Conservation (phyloP, 2,888 invertebrate species). For the Cosmia trapezina region DNA sequence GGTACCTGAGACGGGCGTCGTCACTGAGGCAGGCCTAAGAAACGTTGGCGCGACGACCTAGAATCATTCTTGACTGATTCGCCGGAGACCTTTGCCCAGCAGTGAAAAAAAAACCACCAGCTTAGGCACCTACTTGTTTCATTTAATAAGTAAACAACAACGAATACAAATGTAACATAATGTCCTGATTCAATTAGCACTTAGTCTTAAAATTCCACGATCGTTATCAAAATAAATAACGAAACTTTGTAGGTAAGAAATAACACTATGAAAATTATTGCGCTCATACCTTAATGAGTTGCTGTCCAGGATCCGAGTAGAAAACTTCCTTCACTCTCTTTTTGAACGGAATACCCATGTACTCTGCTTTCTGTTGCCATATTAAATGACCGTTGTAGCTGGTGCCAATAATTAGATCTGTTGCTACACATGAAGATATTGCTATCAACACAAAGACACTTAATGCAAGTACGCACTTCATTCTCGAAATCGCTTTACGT, state of each 20-base stretch:
- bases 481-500: conserved; percentile 49
- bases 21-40: no score
- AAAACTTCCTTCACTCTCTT: conserved; percentile 83
- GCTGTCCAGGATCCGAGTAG: conserved; percentile 76
- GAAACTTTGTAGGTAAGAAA: background rate
- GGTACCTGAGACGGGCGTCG: no score
- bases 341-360: conserved; percentile 78
- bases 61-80: no score
- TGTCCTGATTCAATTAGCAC: background rate
- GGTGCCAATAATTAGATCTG: conserved; percentile 78
- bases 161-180: background rate
- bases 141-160: background rate
- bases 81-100: no score
- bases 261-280: background rate
- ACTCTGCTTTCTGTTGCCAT: conserved; percentile 80
- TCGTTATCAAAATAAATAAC: conserved; percentile 3
- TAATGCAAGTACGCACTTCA: conserved; percentile 74
- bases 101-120: no score
- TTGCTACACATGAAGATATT: conserved; percentile 71
- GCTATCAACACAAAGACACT: conserved; percentile 68
- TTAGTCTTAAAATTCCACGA: background rate
- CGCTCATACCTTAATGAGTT: conserved; percentile 63
- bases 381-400: conserved; percentile 73
- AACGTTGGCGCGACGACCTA: no score
- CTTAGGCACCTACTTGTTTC: no score